Evolutionary conservation across 2,113 vertebrate species (phyloP).

Genomic region (Gorsachius goisagi): DNA sequence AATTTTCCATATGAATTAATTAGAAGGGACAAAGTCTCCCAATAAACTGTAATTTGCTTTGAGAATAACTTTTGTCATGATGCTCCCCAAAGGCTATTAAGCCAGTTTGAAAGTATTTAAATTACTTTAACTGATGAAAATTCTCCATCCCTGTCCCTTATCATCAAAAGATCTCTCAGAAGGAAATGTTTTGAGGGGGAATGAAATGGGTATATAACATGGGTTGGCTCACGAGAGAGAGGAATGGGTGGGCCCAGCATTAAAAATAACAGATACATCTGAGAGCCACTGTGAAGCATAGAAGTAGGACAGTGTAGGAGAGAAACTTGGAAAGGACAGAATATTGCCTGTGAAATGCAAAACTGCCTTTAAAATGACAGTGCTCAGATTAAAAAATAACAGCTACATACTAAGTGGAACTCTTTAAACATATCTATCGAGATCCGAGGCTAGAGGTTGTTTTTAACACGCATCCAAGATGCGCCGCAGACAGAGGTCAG

Average conservation of each 20-base stretch:
- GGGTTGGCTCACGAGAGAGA: not conserved
- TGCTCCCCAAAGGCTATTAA: not conserved
- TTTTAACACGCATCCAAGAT: not conserved
- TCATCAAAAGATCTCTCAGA: not conserved
- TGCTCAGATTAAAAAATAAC: not conserved
- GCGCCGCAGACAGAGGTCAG: not conserved
- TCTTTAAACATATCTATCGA: not conserved
- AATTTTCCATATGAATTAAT: constrained; percentile 9
- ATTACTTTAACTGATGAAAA: not conserved
- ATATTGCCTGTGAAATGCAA: not conserved
- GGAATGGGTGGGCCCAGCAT: not conserved
- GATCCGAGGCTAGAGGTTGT: not conserved
- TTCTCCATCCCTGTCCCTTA: not conserved
- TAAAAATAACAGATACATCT: not conserved
- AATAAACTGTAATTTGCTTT: not conserved
- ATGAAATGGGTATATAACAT: not conserved
- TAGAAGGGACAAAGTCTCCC: not conserved
- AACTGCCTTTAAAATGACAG: not conserved
- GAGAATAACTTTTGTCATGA: not conserved
- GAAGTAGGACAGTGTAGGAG: not conserved
- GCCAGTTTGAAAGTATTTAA: not conserved
- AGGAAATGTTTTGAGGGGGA: not conserved
- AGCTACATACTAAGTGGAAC: not conserved
- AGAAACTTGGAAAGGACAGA: not conserved
- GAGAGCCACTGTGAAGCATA: not conserved